A percentile compares a stretch with the other conserved stretches of the same genome.
phyloP scores from a whole-genome alignment of 2,888 invertebrate genomes.

The Caenorhabditis imperialis region DNA sequence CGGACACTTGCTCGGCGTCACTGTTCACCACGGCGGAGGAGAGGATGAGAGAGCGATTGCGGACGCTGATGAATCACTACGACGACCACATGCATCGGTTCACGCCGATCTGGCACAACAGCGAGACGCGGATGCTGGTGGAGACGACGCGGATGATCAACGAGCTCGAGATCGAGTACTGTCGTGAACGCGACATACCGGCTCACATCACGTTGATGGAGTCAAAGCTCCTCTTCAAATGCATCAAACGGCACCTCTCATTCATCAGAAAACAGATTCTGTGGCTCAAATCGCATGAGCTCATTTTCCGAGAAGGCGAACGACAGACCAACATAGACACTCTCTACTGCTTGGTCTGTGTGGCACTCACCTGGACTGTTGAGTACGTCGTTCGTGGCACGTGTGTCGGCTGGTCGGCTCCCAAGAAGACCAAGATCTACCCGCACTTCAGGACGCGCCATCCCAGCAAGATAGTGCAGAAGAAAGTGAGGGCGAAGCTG shows the following conservation, averaged over 20 bases:
- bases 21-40: not conserved
- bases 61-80: not conserved
- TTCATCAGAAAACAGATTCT: not conserved
- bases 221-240: not conserved
- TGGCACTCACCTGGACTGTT: not conserved
- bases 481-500: not conserved
- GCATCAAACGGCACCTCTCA: not conserved
- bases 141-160: slow-evolving; percentile 1
- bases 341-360: not conserved
- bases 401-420: not conserved
- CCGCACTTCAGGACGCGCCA: slow-evolving; percentile 4
- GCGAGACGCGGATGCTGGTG: not conserved
- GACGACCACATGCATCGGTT: not conserved
- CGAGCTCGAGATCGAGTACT: slow-evolving; percentile 5
- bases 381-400: not conserved
- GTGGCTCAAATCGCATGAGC: not conserved
- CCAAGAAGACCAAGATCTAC: not conserved
- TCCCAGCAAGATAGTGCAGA: not conserved
- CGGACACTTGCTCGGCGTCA: not conserved
- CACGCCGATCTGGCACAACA: not conserved
- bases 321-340: not conserved
- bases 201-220: not conserved
- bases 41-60: not conserved
- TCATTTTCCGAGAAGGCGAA: not conserved
- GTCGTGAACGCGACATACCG: not conserved